Percentiles rank a stretch among this genome's conserved stretches.
phyloP scores from a whole-genome alignment of 2,797 vertebrate genomes.

The Tenualosa thibaudeaui region DNA sequence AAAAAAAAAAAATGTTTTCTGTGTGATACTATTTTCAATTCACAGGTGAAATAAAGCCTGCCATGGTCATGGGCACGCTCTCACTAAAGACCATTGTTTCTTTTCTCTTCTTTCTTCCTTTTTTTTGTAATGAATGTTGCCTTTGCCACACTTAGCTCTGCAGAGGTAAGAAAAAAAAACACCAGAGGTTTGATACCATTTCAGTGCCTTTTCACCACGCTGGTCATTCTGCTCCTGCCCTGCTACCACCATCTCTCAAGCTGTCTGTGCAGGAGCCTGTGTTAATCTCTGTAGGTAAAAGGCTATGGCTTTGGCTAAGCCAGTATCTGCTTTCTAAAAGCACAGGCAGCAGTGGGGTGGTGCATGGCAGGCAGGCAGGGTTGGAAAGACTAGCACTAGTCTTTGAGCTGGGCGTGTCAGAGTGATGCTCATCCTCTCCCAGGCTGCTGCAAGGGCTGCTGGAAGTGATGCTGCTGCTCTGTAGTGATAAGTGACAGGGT shows the following conservation, averaged over 20 bases:
- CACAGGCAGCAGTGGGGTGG: not conserved
- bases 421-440: not conserved
- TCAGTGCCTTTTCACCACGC: not conserved
- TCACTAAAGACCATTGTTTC: not conserved
- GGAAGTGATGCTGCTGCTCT: too few relatives aligned
- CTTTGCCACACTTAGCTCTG: not conserved
- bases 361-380: not conserved
- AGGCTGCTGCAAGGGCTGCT: not conserved
- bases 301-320: not conserved
- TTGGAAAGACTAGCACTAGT: not conserved
- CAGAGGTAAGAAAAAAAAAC: not conserved
- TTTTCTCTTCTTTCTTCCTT: not conserved
- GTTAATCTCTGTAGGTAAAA: conserved; percentile 2
- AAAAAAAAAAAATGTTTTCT: not conserved
- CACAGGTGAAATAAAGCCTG: not conserved
- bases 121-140: not conserved
- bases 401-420: not conserved
- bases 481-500: not conserved
- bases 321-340: not conserved
- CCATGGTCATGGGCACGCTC: not conserved
- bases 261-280: not conserved
- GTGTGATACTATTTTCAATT: conserved; percentile 22
- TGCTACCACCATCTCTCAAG: not conserved
- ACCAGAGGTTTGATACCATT: not conserved
- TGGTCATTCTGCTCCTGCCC: not conserved